Base-by-base conservation (phyloP, 1,140 invertebrate genomes). In the Drosophila navojoa region DNA sequence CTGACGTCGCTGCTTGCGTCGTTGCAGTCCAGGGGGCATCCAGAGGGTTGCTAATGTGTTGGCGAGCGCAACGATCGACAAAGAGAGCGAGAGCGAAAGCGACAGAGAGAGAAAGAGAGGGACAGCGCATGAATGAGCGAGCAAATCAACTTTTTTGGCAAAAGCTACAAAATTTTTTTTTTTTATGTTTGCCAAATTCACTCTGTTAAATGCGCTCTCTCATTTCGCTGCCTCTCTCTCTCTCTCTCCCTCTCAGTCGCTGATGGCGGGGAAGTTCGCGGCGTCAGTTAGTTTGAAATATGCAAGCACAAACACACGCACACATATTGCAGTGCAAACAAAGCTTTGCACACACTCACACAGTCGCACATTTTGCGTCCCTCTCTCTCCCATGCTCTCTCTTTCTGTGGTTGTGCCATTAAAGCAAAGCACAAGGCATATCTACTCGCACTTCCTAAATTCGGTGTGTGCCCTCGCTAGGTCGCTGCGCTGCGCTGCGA, bases 381-480 rank as follows among this genome's bases (percentile, higher is more conserved):
- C 32, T 32, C 32, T 32, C 29, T 32, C 54, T 58, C 42, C 11
- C 57, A 16, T 19, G 7, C 62, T 53, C 49, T 67, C 27, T 35
- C 32, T 35, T 10, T 35, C 7, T 35, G 32, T 35, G 32, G 32
- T 10, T 38, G 35, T 13, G 35, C 10, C 35, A 38, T 38, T 38
- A 38, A 38, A 38, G 35, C 35, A 60, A 53, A 53, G 25, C 66
- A 27, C 16, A 16, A n/a, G 55, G 35, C 35, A 38, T 40, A 29
- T 58, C 55, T 44, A 19, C 27, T 59, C 62, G 63, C 62, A 81
- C 78, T 86, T 87, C 81, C 82, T 86, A 86, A 86, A 87, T 86
- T 87, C 71, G 76, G 71, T 69, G 54, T 70, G 70, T 77, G 81
- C 68, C 81, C 77, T 74, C 81, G 77, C 81, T 85, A 81, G 78